Conservation (phyloP, 1,140 invertebrate genomes). For the Cryptotermes secundus region DNA sequence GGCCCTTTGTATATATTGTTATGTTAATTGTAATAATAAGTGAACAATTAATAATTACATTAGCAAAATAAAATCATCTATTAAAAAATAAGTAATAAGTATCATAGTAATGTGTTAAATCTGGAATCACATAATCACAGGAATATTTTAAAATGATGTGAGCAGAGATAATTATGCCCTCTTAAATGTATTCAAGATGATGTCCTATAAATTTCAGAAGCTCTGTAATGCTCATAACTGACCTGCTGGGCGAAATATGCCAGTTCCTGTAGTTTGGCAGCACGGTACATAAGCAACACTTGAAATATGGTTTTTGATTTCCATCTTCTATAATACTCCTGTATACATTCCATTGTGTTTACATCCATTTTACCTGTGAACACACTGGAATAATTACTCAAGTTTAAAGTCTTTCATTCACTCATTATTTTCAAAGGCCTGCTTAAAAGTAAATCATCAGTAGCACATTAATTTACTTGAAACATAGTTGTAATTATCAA, state of each 20-base stretch:
- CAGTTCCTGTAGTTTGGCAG: constrained; percentile 73
- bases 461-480: no score
- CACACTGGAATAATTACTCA: no score
- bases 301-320: constrained; percentile 77
- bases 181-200: not conserved
- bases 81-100: not conserved
- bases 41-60: no score
- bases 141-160: not conserved
- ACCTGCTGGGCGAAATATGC: constrained; percentile 83
- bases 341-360: constrained; percentile 69
- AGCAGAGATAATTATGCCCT: constrained; percentile 9
- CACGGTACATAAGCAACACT: constrained; percentile 76
- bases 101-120: not conserved
- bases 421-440: no score
- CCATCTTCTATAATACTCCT: constrained; percentile 73
- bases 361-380: constrained; percentile 59
- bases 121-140: not conserved
- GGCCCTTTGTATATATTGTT: no score
- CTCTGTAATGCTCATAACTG: constrained; percentile 35
- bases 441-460: no score
- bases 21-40: no score
- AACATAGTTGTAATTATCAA: no score
- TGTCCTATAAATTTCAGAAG: not conserved
- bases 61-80: no score
- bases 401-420: no score